Evolutionary conservation across 2,797 vertebrate genomes (phyloP).

Genomic region (Epinephelus awoara): DNA sequence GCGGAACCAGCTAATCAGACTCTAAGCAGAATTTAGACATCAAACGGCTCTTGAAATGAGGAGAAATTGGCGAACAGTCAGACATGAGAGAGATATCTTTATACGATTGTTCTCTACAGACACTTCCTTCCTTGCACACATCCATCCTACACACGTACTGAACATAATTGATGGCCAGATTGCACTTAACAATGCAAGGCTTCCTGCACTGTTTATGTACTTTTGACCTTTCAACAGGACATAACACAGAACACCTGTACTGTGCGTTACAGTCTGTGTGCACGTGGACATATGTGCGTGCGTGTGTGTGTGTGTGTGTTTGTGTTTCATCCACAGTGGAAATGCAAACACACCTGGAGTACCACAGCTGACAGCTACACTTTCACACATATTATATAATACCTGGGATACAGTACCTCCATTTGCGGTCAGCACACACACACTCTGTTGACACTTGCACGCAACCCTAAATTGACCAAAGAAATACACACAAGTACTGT

Average conservation of each 20-base stretch:
- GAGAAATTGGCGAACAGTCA: background rate
- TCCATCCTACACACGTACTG: background rate
- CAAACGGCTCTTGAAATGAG: constrained; percentile 28
- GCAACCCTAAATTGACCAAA: constrained; percentile 47
- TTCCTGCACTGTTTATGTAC: constrained; percentile 1
- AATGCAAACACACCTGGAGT: constrained; percentile 81
- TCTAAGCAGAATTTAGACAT: constrained; percentile 24
- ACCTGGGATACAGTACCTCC: constrained; percentile 47
- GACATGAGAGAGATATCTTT: constrained; percentile 6
- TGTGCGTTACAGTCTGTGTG: background rate
- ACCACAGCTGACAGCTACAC: constrained; percentile 59
- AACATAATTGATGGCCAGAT: background rate
- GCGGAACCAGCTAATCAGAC: background rate
- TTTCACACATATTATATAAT: constrained; percentile 74
- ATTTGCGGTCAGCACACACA: constrained; percentile 53
- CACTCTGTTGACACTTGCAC: constrained; percentile 53
- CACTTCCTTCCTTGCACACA: constrained; percentile 29
- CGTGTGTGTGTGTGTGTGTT: background rate
- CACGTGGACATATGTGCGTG: constrained; percentile 21
- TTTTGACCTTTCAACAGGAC: constrained; percentile 44
- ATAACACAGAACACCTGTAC: constrained; percentile 25
- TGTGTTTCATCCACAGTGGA: constrained; percentile 49
- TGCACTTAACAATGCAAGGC: background rate
- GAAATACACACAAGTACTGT: constrained; percentile 43
- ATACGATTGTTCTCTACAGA: constrained; percentile 30